A percentile compares a stretch with the other conserved stretches of the same genome.
These are phyloP conservation scores for Lathronympha strigana DNA, from an alignment of 2,888 invertebrate genomes.

Conservation along the genomic window DNA sequence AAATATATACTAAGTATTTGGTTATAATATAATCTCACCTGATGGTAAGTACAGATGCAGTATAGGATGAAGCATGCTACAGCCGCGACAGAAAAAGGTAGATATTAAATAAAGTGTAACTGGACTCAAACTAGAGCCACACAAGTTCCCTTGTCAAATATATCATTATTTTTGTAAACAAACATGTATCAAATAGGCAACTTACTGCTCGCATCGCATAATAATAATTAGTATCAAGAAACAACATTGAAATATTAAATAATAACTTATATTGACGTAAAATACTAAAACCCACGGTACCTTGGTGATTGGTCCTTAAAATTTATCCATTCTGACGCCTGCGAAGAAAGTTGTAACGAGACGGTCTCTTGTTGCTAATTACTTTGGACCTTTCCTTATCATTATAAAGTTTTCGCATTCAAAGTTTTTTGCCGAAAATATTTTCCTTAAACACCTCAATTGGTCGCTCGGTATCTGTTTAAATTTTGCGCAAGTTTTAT, in stretches of 20 bases:
- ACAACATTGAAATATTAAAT: neutral
- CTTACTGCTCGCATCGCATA: too few relatives aligned
- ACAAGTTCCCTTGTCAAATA: too few relatives aligned
- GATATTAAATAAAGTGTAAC: too few relatives aligned
- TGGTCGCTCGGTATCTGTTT: conserved; percentile 8
- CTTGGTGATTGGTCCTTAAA: conserved; percentile 50
- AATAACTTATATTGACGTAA: neutral
- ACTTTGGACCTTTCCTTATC: conserved; percentile 47
- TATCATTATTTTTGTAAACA: too few relatives aligned
- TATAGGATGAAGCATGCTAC: too few relatives aligned
- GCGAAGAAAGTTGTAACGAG: conserved; percentile 46
- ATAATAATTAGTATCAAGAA: too few relatives aligned
- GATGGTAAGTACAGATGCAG: too few relatives aligned
- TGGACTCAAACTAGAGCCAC: too few relatives aligned
- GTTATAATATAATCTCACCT: too few relatives aligned
- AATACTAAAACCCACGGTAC: conserved; percentile 4
- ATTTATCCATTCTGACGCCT: conserved; percentile 49
- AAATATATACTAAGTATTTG: too few relatives aligned
- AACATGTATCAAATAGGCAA: too few relatives aligned
- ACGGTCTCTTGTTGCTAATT: conserved; percentile 48
- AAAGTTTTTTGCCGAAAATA: conserved; percentile 40
- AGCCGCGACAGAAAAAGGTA: too few relatives aligned
- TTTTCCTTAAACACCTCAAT: conserved; percentile 37
- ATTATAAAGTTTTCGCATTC: conserved; percentile 45
- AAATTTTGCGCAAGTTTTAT: neutral